A percentile compares a stretch with the other conserved stretches of the same genome.
Evolutionary conservation across 2,888 invertebrate species (phyloP).

Genomic region (Anthophora plumipes): DNA sequence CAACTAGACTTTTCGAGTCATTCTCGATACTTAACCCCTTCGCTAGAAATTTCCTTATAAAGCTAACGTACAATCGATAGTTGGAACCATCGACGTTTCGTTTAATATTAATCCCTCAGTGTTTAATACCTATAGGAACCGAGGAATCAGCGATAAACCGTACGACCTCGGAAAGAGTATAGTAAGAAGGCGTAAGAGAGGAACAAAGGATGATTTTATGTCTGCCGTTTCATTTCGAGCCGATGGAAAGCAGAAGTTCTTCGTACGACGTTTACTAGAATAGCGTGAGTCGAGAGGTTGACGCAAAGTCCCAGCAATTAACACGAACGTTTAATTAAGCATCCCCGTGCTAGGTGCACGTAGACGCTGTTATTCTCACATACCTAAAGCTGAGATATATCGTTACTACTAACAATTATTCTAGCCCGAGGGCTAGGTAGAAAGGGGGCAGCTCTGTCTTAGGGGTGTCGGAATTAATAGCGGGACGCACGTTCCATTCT

Average conservation of each 20-base stretch:
- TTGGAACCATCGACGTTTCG: slow-evolving; percentile 8
- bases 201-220: slow-evolving; percentile 56
- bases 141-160: slow-evolving; percentile 36
- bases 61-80: not conserved
- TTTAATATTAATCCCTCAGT: slow-evolving; percentile 2
- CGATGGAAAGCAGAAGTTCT: slow-evolving; percentile 73
- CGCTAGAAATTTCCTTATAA: not conserved
- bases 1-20: too few species aligned
- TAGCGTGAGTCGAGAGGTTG: slow-evolving; percentile 73
- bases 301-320: slow-evolving; percentile 81
- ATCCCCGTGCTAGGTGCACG: slow-evolving; percentile 73
- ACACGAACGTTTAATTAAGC: slow-evolving; percentile 83
- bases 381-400: slow-evolving; percentile 80
- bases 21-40: not conserved
- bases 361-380: slow-evolving; percentile 81
- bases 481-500: slow-evolving; percentile 55
- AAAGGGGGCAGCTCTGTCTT: slow-evolving; percentile 74
- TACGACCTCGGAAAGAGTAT: slow-evolving; percentile 28
- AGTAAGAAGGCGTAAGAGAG: slow-evolving; percentile 20
- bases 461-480: slow-evolving; percentile 78
- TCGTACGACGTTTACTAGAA: slow-evolving; percentile 62
- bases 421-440: slow-evolving; percentile 64
- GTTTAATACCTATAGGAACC: slow-evolving; percentile 21
- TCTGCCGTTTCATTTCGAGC: slow-evolving; percentile 61
- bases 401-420: slow-evolving; percentile 81